Evolutionary conservation across 2,113 vertebrate genomes (phyloP).

Genomic region (Oreochromis niloticus): DNA sequence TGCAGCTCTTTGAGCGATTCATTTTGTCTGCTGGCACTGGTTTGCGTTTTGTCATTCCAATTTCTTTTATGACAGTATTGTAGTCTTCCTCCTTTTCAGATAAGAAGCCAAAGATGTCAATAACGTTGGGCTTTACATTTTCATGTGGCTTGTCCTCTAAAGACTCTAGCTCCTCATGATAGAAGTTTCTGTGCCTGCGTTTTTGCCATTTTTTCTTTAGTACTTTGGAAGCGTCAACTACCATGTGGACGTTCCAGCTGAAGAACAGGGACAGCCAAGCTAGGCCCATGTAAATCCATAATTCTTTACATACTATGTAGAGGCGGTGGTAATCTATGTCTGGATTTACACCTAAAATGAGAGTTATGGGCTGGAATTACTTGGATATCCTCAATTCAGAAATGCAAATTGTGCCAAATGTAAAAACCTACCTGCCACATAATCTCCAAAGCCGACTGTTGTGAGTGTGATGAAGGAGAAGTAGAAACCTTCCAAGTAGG

Average conservation of each 20-base stretch:
- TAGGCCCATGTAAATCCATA: conserved; percentile 96
- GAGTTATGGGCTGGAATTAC: neutral
- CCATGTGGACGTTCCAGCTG: conserved; percentile 99
- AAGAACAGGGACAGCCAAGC: conserved; percentile 98
- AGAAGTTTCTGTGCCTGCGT: conserved; percentile 75
- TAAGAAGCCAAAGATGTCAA: conserved; percentile 91
- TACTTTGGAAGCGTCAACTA: conserved; percentile 92
- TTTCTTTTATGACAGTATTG: conserved; percentile 88
- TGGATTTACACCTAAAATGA: conserved; percentile 85
- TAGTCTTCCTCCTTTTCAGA: conserved; percentile 89
- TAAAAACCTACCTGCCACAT: conserved; percentile 83
- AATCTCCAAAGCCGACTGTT: conserved; percentile 96
- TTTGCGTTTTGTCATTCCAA: conserved; percentile 69
- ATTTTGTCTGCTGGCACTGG: conserved; percentile 41
- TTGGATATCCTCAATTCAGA: neutral
- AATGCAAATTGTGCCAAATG: neutral
- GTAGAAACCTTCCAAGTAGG: conserved; percentile 92
- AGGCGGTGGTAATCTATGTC: conserved; percentile 79
- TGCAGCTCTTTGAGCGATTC: conserved; percentile 75
- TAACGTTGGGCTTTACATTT: conserved; percentile 47
- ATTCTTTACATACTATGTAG: conserved; percentile 86
- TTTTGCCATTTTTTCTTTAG: conserved; percentile 88
- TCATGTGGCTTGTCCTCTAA: neutral
- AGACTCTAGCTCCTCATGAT: conserved; percentile 61
- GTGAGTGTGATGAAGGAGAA: conserved; percentile 96